Conservation (phyloP, 2,797 vertebrate species). For the Pangasius sanitwongsei region DNA sequence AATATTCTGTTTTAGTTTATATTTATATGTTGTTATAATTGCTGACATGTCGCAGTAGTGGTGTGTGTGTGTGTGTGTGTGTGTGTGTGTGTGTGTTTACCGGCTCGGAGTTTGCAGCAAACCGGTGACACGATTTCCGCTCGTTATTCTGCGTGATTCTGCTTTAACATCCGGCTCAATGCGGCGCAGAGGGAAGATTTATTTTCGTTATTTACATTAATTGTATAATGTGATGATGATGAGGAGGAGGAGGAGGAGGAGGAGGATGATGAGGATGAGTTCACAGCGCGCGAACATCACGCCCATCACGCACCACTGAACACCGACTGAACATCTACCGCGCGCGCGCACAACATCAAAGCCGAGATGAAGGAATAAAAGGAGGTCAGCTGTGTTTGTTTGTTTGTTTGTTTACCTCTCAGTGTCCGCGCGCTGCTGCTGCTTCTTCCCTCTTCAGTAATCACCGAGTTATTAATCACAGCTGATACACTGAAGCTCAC, state of each 20-base stretch:
- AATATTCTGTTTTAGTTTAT: too few species aligned
- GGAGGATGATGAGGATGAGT: not conserved
- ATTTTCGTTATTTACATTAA: not conserved
- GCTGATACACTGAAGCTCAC: not conserved
- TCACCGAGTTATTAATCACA: not conserved
- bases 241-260: not conserved
- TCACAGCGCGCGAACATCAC: conserved; percentile 1
- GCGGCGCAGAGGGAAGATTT: not conserved
- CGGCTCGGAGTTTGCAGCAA: not conserved
- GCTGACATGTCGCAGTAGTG: not conserved
- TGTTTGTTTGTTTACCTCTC: conserved; percentile 9
- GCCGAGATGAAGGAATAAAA: not conserved
- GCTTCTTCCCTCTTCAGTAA: not conserved
- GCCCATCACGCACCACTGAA: conserved; percentile 7
- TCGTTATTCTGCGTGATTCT: too few species aligned
- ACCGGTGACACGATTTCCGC: not conserved
- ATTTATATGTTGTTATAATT: too few species aligned
- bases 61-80: not conserved
- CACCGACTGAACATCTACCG: not conserved
- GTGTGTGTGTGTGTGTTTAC: conserved; percentile 26
- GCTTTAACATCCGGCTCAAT: not conserved
- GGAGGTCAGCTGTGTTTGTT: not conserved
- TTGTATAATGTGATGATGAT: not conserved
- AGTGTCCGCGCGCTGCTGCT: not conserved
- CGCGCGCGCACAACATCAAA: not conserved